Evolutionary conservation across 1,140 invertebrate species (phyloP).

Genomic region (Leptinotarsa defecta): DNA sequence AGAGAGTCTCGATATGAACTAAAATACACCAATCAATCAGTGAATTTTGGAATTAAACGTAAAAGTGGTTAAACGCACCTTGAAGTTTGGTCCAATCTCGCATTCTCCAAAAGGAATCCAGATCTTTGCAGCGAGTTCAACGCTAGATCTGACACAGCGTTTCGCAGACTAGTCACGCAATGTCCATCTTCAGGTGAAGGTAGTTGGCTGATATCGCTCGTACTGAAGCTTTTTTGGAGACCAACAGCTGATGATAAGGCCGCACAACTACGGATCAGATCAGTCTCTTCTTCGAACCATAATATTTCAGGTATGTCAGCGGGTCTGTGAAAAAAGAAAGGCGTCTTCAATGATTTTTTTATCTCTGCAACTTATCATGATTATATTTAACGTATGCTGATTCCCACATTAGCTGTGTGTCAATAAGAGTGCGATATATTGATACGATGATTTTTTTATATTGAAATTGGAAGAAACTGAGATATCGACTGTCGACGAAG

Average conservation of each 20-base stretch:
- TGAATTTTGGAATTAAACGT: background rate
- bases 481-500: too few species aligned
- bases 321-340: conserved; percentile 52
- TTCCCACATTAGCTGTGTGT: background rate
- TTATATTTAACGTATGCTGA: background rate
- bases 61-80: conserved; percentile 52
- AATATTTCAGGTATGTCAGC: conserved; percentile 67
- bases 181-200: conserved; percentile 58
- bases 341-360: too few species aligned
- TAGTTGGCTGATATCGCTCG: conserved; percentile 63
- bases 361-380: too few species aligned
- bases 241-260: conserved; percentile 78
- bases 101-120: conserved; percentile 62
- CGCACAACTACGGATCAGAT: conserved; percentile 73
- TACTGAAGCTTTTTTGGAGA: conserved; percentile 80
- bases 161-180: conserved; percentile 52
- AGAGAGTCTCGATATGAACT: background rate
- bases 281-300: conserved; percentile 77
- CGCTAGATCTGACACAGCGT: conserved; percentile 68
- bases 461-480: too few species aligned
- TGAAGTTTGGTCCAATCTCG: conserved; percentile 70
- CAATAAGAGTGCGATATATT: background rate
- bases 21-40: background rate
- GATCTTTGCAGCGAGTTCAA: conserved; percentile 66
- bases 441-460: background rate